Evolutionary conservation across 2,113 vertebrate species (phyloP).

Genomic region (Puma concolor): DNA sequence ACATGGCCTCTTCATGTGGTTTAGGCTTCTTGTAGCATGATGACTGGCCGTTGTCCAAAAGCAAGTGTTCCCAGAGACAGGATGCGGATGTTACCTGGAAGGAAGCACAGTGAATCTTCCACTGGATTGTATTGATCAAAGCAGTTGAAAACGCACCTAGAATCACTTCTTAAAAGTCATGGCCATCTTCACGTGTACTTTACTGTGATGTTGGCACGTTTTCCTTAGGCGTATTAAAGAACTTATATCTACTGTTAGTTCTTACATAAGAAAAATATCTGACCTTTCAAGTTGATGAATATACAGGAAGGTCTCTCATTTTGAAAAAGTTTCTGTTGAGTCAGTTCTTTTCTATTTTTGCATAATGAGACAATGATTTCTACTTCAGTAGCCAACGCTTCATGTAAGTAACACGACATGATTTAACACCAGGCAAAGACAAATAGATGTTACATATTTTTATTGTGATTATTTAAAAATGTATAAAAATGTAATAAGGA

Average conservation of each 20-base stretch:
- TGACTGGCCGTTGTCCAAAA: background rate
- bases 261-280: background rate
- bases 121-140: background rate
- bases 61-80: background rate
- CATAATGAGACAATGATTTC: background rate
- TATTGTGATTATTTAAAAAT: background rate
- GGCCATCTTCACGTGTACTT: background rate
- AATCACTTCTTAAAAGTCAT: background rate
- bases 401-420: background rate
- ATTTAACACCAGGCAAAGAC: background rate
- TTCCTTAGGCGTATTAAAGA: background rate
- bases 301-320: background rate
- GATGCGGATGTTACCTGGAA: background rate
- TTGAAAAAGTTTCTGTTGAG: background rate
- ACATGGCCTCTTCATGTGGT: background rate
- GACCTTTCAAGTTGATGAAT: background rate
- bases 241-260: background rate
- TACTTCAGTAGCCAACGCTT: background rate
- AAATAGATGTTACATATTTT: background rate
- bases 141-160: background rate
- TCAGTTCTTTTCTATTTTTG: background rate
- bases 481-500: background rate
- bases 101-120: background rate
- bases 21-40: background rate
- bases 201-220: background rate